phyloP scores from a whole-genome alignment of 2,113 vertebrate genomes.

The Brachionichthys hirsutus region DNA sequence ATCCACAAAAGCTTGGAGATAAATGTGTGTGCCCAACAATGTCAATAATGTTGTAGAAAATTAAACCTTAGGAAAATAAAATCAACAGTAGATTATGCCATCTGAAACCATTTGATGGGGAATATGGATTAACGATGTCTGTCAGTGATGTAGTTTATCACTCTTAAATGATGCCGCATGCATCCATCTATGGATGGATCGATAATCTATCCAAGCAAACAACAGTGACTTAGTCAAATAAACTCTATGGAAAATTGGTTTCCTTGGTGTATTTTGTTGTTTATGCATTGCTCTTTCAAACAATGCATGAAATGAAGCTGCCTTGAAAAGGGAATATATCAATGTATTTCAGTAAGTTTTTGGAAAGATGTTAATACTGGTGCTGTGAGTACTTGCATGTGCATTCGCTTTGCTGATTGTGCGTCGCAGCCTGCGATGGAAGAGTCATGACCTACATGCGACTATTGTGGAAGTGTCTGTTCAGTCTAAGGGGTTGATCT shows the following conservation, averaged over 20 bases:
- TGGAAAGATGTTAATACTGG: constrained; percentile 1
- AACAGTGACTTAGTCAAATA: too few species aligned
- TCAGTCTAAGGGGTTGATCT: constrained; percentile 3
- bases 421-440: constrained; percentile 1
- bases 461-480: background rate
- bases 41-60: constrained; percentile 22
- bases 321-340: too few species aligned
- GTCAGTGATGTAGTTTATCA: background rate
- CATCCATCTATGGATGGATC: too few species aligned
- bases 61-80: constrained; percentile 9
- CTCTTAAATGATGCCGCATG: too few species aligned
- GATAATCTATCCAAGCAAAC: too few species aligned
- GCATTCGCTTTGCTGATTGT: background rate
- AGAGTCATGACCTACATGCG: constrained; percentile 3
- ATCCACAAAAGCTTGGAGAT: constrained; percentile 21
- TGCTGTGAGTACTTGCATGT: background rate
- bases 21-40: constrained; percentile 1
- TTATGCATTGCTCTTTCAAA: too few species aligned
- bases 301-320: too few species aligned
- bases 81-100: background rate
- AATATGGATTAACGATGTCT: background rate
- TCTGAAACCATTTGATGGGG: background rate
- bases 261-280: too few species aligned
- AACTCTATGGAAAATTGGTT: too few species aligned
- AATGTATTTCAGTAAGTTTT: too few species aligned